Conservation (phyloP, 1,140 invertebrate genomes). For the Aplysia californica region DNA sequence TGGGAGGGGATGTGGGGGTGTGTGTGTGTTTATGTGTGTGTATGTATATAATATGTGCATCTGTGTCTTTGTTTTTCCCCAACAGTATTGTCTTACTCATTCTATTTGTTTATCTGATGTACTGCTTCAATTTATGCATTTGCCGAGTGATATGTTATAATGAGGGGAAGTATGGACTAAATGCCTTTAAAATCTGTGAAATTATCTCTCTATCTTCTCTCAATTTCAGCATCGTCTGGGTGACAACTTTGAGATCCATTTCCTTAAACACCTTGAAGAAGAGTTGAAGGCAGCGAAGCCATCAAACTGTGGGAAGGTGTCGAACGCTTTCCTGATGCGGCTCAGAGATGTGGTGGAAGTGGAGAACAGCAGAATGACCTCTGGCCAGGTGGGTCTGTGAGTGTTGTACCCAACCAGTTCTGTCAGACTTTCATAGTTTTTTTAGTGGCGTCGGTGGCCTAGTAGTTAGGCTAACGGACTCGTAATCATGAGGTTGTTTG, state of each 20-base stretch:
- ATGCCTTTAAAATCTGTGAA: background rate
- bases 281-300: conserved; percentile 63
- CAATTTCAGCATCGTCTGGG: conserved; percentile 70
- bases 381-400: background rate
- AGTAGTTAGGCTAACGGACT: too few species aligned
- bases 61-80: background rate
- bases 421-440: background rate
- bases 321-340: conserved; percentile 68
- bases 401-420: background rate
- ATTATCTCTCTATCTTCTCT: conserved; percentile 24
- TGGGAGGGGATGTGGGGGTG: too few species aligned
- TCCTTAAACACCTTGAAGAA: conserved; percentile 67
- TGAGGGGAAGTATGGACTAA: too few species aligned
- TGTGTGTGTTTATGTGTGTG: too few species aligned
- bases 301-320: conserved; percentile 71
- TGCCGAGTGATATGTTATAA: too few species aligned
- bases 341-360: conserved; percentile 52
- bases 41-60: background rate
- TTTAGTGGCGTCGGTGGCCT: too few species aligned
- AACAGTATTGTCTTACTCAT: background rate
- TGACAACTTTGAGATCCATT: conserved; percentile 66
- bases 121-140: background rate
- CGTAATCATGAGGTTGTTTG: too few species aligned
- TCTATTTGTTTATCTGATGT: background rate
- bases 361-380: background rate